Base-by-base conservation (phyloP, 2,113 vertebrate species). In the human (Homo sapiens) region DNA sequence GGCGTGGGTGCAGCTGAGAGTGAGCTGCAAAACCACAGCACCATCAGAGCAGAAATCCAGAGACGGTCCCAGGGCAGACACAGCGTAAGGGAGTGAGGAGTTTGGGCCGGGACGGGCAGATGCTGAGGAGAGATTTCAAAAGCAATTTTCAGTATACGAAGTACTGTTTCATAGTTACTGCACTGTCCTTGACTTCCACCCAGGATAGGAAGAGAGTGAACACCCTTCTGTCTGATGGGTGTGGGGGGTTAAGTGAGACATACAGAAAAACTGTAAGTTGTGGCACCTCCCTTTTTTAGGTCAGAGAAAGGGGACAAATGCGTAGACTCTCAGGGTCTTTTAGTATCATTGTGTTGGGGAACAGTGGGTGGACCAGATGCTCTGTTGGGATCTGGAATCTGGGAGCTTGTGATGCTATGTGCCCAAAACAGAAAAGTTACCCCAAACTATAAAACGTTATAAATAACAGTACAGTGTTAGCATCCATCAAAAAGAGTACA, bases 241-340 rank as follows among this genome's bases (percentile, higher is more conserved):
- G 17, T 0, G 1, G 81, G 22, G n/a, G 59, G 18, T 32, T 35
- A 10, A 40, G 48, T 20, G 0, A 17, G 45, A 66, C 22, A 25
- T 4, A n/a, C 8, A 14, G 64, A 20, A 68, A 45, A 20, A 4
- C 4, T 5, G 0, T 1, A 20, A 48, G 64, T 9, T 2, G 8
- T 1, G 50, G 25, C 9, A 55, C 1, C 16, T 70, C 66, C 73
- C 32, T 72, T 23, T 52, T 17, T 25, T 3, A 81, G 57, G 48
- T 81, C 59, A 70, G 89, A 88, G 61, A 20, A 52, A 59, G 52
- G 23, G 6, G 55, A 22, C 52, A 23, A 73, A 43, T 4, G 84
- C 23, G 11, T 23, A 35, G 61, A 3, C 4, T 68, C 40, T 14
- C 25, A 13, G 85, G 70, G 64, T 55, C 89, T 20, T 45, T 43